phyloP scores from a whole-genome alignment of 2,888 invertebrate species.

The Epistrophella euchroma region DNA sequence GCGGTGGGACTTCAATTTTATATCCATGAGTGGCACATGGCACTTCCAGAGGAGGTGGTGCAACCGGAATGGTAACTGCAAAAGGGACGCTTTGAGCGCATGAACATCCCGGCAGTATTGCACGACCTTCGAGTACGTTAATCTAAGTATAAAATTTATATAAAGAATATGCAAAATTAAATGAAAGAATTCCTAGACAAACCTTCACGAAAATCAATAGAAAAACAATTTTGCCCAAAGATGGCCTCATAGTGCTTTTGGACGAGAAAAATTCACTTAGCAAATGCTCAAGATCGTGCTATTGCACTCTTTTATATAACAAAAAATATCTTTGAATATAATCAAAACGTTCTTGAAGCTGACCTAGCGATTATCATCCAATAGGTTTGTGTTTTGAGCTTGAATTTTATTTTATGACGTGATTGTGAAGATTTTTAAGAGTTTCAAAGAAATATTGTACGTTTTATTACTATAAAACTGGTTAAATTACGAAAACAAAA shows the following conservation, averaged over 20 bases:
- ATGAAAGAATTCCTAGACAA: neutral
- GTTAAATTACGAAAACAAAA: neutral
- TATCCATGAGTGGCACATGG: constrained; percentile 77
- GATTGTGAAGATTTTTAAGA: constrained; percentile 23
- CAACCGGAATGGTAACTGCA: constrained; percentile 79
- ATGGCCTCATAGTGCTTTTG: constrained; percentile 53
- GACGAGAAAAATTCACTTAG: constrained; percentile 43
- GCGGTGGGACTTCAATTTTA: constrained; percentile 79
- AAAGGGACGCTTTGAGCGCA: constrained; percentile 80
- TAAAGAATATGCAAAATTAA: neutral
- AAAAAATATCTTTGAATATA: constrained; percentile 10
- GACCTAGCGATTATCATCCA: constrained; percentile 36
- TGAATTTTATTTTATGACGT: constrained; percentile 51
- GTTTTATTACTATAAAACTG: neutral
- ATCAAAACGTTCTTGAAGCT: constrained; percentile 60
- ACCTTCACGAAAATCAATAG: constrained; percentile 59
- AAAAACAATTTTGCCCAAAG: constrained; percentile 52
- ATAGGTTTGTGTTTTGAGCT: constrained; percentile 41
- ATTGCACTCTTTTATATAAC: constrained; percentile 67
- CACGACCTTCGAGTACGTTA: constrained; percentile 65
- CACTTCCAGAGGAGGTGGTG: constrained; percentile 56
- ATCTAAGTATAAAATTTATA: constrained; percentile 60
- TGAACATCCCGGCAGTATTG: constrained; percentile 80
- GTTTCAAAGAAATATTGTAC: constrained; percentile 7
- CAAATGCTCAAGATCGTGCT: constrained; percentile 48